Evolutionary conservation across 2,113 vertebrate species (phyloP).

Genomic region (Sylvietta virens): DNA sequence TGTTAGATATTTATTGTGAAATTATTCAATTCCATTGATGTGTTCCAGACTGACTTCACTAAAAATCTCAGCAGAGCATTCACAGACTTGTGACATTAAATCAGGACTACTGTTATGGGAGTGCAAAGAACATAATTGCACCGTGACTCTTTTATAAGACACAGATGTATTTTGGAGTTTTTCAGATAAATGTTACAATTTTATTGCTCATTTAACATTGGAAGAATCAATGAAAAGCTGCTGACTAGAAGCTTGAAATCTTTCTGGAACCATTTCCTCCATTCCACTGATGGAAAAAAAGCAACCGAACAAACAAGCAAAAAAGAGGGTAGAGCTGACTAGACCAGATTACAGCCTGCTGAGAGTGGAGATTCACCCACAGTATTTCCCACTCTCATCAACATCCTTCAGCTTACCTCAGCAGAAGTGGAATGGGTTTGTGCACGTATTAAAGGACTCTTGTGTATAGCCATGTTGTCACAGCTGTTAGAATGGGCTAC

Average conservation of each 20-base stretch:
- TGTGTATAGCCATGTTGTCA: background rate
- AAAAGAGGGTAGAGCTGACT: background rate
- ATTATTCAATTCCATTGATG: background rate
- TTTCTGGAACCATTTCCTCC: background rate
- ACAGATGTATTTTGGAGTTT: background rate
- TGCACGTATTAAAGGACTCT: background rate
- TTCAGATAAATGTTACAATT: background rate
- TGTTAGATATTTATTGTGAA: background rate
- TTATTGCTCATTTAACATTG: background rate
- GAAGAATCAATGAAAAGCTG: background rate
- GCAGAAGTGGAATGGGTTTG: background rate
- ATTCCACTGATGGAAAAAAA: background rate
- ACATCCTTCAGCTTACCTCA: background rate
- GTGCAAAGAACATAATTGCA: background rate
- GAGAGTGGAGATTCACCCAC: background rate
- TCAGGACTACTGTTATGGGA: background rate
- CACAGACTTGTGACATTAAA: background rate
- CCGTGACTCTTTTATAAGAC: background rate
- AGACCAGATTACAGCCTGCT: background rate
- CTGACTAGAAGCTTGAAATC: background rate
- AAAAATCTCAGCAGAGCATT: background rate
- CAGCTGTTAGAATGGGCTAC: background rate
- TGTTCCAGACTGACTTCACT: background rate
- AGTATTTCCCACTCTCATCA: background rate
- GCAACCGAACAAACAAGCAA: rapidly evolving